phyloP scores from a whole-genome alignment of 2,113 vertebrate genomes.

The Sphaerodactylus townsendi region DNA sequence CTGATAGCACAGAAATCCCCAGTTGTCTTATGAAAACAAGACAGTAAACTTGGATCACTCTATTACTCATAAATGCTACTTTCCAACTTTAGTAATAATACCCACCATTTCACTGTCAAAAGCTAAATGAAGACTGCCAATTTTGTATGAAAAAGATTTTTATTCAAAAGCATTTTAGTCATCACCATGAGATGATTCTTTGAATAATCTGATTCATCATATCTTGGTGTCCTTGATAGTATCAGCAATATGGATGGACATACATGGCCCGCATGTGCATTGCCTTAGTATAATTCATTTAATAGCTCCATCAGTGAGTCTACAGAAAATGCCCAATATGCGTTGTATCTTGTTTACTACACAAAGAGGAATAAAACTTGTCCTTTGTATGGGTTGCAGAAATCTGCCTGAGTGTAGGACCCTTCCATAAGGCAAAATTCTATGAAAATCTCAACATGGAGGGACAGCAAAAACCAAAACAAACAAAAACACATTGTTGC shows the following conservation, averaged over 20 bases:
- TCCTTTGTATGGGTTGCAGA: background rate
- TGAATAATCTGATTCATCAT: constrained; percentile 30
- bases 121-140: constrained; percentile 50
- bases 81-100: constrained; percentile 59
- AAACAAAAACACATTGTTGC: too few relatives aligned
- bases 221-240: background rate
- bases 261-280: background rate
- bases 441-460: too few relatives aligned
- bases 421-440: background rate
- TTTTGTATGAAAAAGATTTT: constrained; percentile 18
- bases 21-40: constrained; percentile 64
- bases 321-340: background rate
- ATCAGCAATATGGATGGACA: background rate
- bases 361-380: constrained; percentile 24
- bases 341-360: background rate
- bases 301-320: background rate
- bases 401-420: too few relatives aligned
- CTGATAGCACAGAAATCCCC: constrained; percentile 61
- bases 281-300: background rate
- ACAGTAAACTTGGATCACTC: constrained; percentile 65
- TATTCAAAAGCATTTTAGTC: constrained; percentile 33
- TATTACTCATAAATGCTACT: constrained; percentile 48
- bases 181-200: constrained; percentile 24
- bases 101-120: constrained; percentile 47
- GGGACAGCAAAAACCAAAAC: too few relatives aligned